phyloP scores from a whole-genome alignment of 2,888 invertebrate genomes.

The Leptopterna dolabrata region DNA sequence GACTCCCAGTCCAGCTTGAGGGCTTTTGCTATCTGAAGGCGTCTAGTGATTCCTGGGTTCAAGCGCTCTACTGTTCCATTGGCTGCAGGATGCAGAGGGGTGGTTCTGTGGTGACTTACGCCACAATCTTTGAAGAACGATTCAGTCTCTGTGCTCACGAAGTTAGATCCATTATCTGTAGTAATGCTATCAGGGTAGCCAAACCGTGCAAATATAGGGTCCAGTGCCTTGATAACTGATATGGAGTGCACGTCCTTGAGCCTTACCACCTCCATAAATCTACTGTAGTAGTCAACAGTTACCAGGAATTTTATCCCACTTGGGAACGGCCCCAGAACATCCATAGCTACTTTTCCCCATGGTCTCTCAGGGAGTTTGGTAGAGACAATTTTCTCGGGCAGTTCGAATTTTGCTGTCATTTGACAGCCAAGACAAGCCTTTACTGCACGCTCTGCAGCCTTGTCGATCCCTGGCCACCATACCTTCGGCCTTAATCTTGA shows the following conservation, averaged over 20 bases:
- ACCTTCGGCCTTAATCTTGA: slow-evolving; percentile 12
- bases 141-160: slow-evolving; percentile 47
- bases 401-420: slow-evolving; percentile 23
- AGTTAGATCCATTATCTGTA: background rate
- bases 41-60: slow-evolving; percentile 11
- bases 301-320: slow-evolving; percentile 20
- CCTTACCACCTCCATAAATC: background rate
- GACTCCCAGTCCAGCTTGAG: slow-evolving; percentile 21
- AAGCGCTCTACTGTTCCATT: too few species aligned
- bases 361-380: too few species aligned
- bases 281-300: slow-evolving; percentile 4
- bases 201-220: background rate
- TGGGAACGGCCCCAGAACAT: slow-evolving; percentile 16
- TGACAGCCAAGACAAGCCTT: slow-evolving; percentile 52
- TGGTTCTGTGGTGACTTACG: slow-evolving; percentile 4
- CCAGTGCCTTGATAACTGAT: background rate
- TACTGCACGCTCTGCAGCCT: too few species aligned
- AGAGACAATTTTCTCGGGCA: too few species aligned
- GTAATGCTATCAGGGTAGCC: background rate
- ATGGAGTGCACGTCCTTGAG: background rate
- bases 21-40: slow-evolving; percentile 25
- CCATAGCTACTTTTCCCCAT: slow-evolving; percentile 36
- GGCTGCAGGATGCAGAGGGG: too few species aligned
- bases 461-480: too few species aligned
- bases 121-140: background rate